Conservation (phyloP, 2,888 invertebrate genomes). For the Calameuta idolon region DNA sequence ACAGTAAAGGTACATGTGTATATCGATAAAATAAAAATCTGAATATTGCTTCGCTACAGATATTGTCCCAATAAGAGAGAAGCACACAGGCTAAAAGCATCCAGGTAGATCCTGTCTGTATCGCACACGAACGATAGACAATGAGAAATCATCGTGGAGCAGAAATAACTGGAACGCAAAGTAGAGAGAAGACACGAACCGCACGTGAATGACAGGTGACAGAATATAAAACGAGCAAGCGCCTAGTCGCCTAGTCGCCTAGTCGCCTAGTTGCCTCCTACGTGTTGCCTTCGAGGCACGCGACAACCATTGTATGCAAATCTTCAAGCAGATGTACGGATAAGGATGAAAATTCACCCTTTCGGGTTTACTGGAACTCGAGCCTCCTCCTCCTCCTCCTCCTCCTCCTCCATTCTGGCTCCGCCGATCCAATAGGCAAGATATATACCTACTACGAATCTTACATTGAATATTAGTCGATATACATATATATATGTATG, state of each 20-base stretch:
- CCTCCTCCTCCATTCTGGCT: not conserved
- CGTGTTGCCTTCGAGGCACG: constrained; percentile 50
- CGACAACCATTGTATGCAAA: constrained; percentile 64
- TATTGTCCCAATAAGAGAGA: not conserved
- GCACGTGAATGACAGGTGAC: constrained; percentile 58
- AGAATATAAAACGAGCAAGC: constrained; percentile 42
- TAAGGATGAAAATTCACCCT: constrained; percentile 38
- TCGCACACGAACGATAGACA: not conserved
- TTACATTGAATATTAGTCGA: too few relatives aligned
- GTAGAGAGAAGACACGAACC: constrained; percentile 17
- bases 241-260: constrained; percentile 29
- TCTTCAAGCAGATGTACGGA: constrained; percentile 33
- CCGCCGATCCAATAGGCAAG: not conserved
- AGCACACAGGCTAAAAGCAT: not conserved
- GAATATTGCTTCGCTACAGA: not conserved
- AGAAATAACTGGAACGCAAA: not conserved
- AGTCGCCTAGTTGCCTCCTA: constrained; percentile 38
- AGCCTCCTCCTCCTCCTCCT: not conserved
- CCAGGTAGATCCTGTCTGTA: not conserved
- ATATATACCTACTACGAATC: too few relatives aligned
- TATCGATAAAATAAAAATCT: not conserved
- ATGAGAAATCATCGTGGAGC: not conserved
- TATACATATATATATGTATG: too few relatives aligned
- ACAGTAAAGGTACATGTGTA: not conserved
- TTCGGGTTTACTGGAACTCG: not conserved